phyloP scores from a whole-genome alignment of 2,888 invertebrate species.

The Epiblema foenella region DNA sequence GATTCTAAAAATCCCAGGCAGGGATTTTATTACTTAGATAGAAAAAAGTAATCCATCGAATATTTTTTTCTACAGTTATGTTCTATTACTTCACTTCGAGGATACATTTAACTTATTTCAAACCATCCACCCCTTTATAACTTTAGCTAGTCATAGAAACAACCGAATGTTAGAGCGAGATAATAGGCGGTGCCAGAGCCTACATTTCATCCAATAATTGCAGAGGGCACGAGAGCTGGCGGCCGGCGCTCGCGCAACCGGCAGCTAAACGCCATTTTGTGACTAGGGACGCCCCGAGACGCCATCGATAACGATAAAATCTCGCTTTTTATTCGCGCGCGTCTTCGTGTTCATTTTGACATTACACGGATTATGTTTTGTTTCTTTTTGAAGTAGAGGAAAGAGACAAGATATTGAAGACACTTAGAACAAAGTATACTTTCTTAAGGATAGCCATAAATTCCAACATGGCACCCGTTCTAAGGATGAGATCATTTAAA shows the following conservation, averaged over 20 bases:
- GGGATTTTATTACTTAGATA: no score
- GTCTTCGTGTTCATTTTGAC: constrained; percentile 13
- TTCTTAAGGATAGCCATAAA: neutral
- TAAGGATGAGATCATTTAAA: neutral
- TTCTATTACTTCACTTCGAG: neutral
- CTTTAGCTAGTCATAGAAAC: constrained; percentile 39
- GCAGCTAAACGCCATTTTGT: constrained; percentile 65
- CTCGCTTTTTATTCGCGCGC: constrained; percentile 37
- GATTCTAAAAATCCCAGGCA: no score
- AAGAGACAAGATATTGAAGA: neutral
- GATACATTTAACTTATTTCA: neutral
- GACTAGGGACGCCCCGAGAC: constrained; percentile 54
- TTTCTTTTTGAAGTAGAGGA: neutral
- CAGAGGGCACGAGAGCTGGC: constrained; percentile 63
- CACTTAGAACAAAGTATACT: neutral
- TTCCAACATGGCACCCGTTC: neutral
- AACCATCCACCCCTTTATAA: constrained; percentile 15
- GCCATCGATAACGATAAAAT: constrained; percentile 50
- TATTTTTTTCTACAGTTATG: neutral
- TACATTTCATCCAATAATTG: constrained; percentile 75
- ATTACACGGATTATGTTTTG: constrained; percentile 5
- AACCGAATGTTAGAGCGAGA: constrained; percentile 52
- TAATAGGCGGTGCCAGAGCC: constrained; percentile 65
- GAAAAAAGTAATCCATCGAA: no score
- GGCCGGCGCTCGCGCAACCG: constrained; percentile 41